Conservation (phyloP, 2,797 vertebrate species). For the Linurgus olivaceus region DNA sequence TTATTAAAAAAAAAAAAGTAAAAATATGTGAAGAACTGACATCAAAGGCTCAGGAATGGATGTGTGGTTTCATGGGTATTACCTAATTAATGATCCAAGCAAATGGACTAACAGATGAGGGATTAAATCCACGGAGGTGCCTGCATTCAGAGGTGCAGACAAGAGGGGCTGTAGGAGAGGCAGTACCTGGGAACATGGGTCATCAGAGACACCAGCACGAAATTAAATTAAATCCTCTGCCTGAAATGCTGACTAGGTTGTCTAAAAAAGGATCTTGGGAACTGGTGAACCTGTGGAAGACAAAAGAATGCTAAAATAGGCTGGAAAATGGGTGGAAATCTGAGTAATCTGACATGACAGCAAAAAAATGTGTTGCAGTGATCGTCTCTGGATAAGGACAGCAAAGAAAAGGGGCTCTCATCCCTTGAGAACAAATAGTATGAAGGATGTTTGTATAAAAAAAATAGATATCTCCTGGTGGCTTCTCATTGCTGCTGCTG, state of each 20-base stretch:
- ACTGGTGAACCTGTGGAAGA: not conserved
- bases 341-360: not conserved
- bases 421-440: not conserved
- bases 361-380: not conserved
- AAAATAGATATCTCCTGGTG: rapidly evolving
- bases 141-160: not conserved
- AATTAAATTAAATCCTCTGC: not conserved
- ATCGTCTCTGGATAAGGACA: not conserved
- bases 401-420: not conserved
- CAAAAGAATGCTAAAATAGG: not conserved
- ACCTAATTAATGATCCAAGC: not conserved
- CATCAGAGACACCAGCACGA: not conserved
- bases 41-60: not conserved
- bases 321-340: not conserved
- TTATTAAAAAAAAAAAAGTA: not conserved
- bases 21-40: not conserved
- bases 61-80: not conserved
- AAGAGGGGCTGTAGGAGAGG: not conserved
- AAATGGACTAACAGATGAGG: not conserved
- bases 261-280: not conserved
- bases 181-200: not conserved
- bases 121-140: not conserved
- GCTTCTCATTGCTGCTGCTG: not conserved
- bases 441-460: not conserved
- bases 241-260: not conserved